These are phyloP conservation scores for Protonibea diacanthus DNA, from an alignment of 2,797 vertebrate species.

Conservation along the genomic window DNA sequence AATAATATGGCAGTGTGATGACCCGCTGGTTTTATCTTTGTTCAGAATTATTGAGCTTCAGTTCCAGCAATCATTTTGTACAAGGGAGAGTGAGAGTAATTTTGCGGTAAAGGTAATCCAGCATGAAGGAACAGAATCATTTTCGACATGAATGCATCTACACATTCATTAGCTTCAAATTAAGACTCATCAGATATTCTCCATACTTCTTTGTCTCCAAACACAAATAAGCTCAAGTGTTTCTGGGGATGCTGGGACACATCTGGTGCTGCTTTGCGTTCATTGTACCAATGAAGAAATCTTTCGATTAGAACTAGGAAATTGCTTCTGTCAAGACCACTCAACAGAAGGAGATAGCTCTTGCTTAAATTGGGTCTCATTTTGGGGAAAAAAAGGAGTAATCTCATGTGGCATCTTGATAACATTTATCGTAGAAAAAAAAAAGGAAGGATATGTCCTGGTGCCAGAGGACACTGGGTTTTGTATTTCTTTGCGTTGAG, in stretches of 20 bases:
- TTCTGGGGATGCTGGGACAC: slow-evolving; percentile 58
- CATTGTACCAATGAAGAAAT: slow-evolving; percentile 75
- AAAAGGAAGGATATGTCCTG: slow-evolving; percentile 37
- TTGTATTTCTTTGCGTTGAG: slow-evolving; percentile 36
- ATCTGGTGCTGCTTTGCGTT: slow-evolving; percentile 64
- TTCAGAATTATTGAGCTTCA: neutral
- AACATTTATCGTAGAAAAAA: slow-evolving; percentile 66
- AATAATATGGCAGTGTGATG: neutral
- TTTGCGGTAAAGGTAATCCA: slow-evolving; percentile 7
- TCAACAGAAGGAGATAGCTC: slow-evolving; percentile 67
- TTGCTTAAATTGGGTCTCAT: slow-evolving; percentile 75
- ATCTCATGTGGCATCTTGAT: slow-evolving; percentile 81
- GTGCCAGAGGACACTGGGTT: slow-evolving; percentile 36
- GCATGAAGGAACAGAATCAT: slow-evolving; percentile 6
- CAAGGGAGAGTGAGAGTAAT: neutral
- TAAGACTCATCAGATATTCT: slow-evolving; percentile 27
- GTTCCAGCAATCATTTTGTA: slow-evolving; percentile 3
- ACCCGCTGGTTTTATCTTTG: slow-evolving; percentile 11
- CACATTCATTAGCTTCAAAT: slow-evolving; percentile 15
- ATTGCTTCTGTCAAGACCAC: slow-evolving; percentile 83
- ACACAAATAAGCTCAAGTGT: slow-evolving; percentile 32
- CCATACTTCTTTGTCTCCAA: slow-evolving; percentile 36
- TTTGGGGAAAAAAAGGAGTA: slow-evolving; percentile 66
- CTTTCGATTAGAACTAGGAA: slow-evolving; percentile 79
- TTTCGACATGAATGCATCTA: slow-evolving; percentile 23